Base-by-base conservation (phyloP, 2,888 invertebrate genomes). In the Beris morrisii region DNA sequence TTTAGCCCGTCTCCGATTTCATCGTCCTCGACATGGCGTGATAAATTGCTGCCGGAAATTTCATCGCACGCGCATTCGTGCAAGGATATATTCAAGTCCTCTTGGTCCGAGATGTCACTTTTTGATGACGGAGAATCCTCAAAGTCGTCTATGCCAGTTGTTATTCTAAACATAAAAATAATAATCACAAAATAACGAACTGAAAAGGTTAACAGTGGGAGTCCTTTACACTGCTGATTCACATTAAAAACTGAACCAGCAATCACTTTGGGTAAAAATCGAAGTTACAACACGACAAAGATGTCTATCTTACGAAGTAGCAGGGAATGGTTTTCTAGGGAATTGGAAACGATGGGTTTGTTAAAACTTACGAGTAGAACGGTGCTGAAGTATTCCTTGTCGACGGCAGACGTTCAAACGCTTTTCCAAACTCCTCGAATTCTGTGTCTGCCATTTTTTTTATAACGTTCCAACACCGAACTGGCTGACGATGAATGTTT, bases 361-460 rank as follows among this genome's bases (percentile, higher is more conserved):
- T 38, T 38, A 9, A 9, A 43, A 78, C 93, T 93, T 86, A 94
- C 94, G 92, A 93, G 82, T 94, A 95, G 82, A 91, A 92, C 67
- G 91, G 90, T 73, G 91, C 86, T 48, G 65, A 30, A 59, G 89
- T 88, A 79, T 88, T 90, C 72, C 88, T 87, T 75, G 89, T 88
- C 78, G 90, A 90, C 68, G 91, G 89, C 79, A 91, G 83, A 82
- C 88, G 87, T 76, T 93, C 92, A 81, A 92, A 93, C 80, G 89
- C 88, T 76, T 90, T 89, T 76, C 90, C 89, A 84, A 95, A 93
- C 86, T 95, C 92, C 83, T 95, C 94, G 83, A 92, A 95, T 83
- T 95, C 94, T 81, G 89, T 90, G 85, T 95, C 95, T 76, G 93
- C 94, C 94, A 95, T 95, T 72, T 66, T 73, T 67, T 66, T 46